Base-by-base conservation (phyloP, 2,888 invertebrate genomes). In the Ormyrus labotus region DNA sequence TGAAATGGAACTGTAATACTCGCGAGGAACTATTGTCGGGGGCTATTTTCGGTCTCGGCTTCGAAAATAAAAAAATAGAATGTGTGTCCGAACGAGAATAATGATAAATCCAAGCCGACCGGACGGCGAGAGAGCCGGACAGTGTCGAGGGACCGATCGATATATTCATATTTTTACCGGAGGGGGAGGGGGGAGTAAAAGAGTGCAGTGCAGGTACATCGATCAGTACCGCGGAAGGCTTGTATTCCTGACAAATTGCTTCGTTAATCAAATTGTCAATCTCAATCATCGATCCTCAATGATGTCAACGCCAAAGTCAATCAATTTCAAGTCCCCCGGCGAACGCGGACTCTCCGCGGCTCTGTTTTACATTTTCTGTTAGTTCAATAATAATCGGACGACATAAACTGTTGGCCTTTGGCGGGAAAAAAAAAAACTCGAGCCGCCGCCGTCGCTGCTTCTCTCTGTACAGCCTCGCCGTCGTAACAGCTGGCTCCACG, bases 191-290 rank as follows among this genome's bases (percentile, higher is more conserved):
- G 50, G 11, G n/a, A 60, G 6, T 34, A n/a, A 51, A 61, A 10
- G 47, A 50, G 50, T 13, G 1, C 64, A 34, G n/a, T 50, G 57
- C 34, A 34, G 65, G 50, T 51, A 55, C 51, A 60, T 68, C 67
- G 69, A 71, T 58, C 71, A 51, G 65, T 11, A 58, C 53, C 13
- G 47, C 19, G n/a, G 34, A 61, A 68, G 63, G 45, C 45, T 45
- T 11, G 9, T 9, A 50, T 70, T 57, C 68, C 68, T 74, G 69
- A 74, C 69, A 58, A 70, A 73, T 79, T 64, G 72, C 61, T 55
- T 48, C 78, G 78, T 67, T 78, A 73, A 68, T 78, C 68, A 73
- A 78, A 78, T 73, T 73, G 73, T 73, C 78, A 78, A 73, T 73
- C 67, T 77, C 70, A 61, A 70, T 78, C 70, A 71, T 71, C 55